Conservation (phyloP, 37 sponge, comb jelly and placozoan genomes). For the Petrosia ficiformis region DNA sequence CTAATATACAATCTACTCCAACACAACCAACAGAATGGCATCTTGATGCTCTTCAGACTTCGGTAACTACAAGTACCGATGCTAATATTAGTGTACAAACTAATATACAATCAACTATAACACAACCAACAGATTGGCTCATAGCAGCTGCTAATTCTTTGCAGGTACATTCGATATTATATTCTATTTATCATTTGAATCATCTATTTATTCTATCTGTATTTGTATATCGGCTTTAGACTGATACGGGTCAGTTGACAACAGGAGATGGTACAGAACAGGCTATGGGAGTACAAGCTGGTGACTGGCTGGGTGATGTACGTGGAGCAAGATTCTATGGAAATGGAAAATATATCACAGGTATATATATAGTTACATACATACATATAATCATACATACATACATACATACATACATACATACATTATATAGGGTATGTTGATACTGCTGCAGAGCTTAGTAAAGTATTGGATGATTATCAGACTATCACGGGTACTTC, state of each 20-base stretch:
- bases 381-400: too few species aligned
- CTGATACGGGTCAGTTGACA: conserved; percentile 1
- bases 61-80: too few species aligned
- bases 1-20: too few species aligned
- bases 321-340: conserved; percentile 32
- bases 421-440: conserved; percentile 59
- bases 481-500: conserved; percentile 35
- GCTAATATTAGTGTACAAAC: too few species aligned
- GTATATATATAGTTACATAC: too few species aligned
- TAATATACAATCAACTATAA: too few species aligned
- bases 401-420: too few species aligned
- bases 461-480: conserved; percentile 57
- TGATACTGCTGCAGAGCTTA: conserved; percentile 53
- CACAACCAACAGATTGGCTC: too few species aligned
- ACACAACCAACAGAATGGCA: too few species aligned
- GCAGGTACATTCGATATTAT: too few species aligned
- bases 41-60: too few species aligned
- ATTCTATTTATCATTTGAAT: background rate
- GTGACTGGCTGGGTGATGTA: conserved; percentile 10
- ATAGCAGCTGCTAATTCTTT: too few species aligned
- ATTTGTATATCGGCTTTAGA: background rate
- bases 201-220: background rate
- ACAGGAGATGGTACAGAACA: background rate
- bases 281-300: conserved; percentile 2
- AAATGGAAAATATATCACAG: conserved; percentile 62